These are phyloP conservation scores for Theretra japonica DNA, from an alignment of 2,888 invertebrate genomes.

Conservation along the genomic window DNA sequence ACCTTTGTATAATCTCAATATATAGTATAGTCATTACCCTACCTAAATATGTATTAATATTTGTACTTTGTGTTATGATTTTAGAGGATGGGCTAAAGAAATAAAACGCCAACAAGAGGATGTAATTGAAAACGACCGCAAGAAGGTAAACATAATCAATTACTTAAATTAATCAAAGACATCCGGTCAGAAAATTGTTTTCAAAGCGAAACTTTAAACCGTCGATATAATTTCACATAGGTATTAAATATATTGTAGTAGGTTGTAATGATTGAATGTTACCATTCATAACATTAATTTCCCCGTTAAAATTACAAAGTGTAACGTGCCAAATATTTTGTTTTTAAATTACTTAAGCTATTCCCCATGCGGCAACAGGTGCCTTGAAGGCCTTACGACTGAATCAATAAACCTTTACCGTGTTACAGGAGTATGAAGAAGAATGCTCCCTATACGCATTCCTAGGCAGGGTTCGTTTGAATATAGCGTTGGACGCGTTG, in stretches of 20 bases:
- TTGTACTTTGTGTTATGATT: constrained; percentile 37
- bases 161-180: constrained; percentile 26
- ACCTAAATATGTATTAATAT: too few relatives aligned
- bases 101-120: constrained; percentile 65
- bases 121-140: constrained; percentile 53
- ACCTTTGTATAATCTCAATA: background rate
- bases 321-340: too few relatives aligned
- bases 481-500: constrained; percentile 69
- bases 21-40: background rate
- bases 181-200: background rate
- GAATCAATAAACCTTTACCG: background rate
- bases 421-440: constrained; percentile 52
- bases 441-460: constrained; percentile 68
- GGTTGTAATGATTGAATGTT: too few relatives aligned
- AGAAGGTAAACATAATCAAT: constrained; percentile 51
- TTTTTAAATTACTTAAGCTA: background rate
- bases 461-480: constrained; percentile 66
- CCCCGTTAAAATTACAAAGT: too few relatives aligned
- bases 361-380: too few relatives aligned
- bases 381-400: too few relatives aligned
- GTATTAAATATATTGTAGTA: too few relatives aligned
- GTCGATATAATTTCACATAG: too few relatives aligned
- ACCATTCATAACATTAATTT: too few relatives aligned
- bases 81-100: constrained; percentile 71
- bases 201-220: background rate